Base-by-base conservation (phyloP, 2,797 vertebrate genomes). In the Menidia menidia region DNA sequence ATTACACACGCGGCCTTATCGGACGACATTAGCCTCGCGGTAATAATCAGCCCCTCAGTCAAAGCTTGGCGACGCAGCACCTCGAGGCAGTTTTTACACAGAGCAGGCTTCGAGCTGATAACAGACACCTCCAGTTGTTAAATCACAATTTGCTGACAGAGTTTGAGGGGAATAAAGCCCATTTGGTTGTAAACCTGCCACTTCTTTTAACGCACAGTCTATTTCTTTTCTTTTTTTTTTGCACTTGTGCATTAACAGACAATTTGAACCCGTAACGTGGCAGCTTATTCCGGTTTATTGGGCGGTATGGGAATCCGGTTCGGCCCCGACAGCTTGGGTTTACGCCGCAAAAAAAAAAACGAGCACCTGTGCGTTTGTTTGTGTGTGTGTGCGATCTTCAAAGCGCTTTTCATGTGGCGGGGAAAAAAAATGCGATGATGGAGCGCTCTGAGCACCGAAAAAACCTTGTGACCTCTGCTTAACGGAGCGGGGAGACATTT, bases 1-100 rank as follows among this genome's bases (percentile, higher is more conserved):
- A 92, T 92, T 92, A 91, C 91, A 92, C 88, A 84, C 76, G 16
- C 79, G 6, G 70, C 76, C 90, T 92, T 92, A 92, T 92, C 91
- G 81, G 87, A 42, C 85, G 84, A 90, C 88, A 92, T 91, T 91
- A 92, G 86, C 85, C 89, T 86, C 68, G 33, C 87, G 68, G 88
- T 87, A 87, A 87, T 91, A 91, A 92, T 92, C 90, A 87, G 88
- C 70, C 71, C 61, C 74, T 80, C 80, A 59, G 87, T 88, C 87
- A 84, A 80, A 88, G 80, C 83, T 82, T 81, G 81, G 80, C 79
- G 65, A 87, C 81, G 80, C 89, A 70, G 87, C 86, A 79, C 71
- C 83, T 84, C 5, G 4, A 78, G 86, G 87, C 74, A 4, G 16
- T 81, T 89, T 25, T 82, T 74, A 87, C 85, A 86, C 82, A 68